Conservation (phyloP, 1,140 invertebrate species). For the Saxidomus purpurata region DNA sequence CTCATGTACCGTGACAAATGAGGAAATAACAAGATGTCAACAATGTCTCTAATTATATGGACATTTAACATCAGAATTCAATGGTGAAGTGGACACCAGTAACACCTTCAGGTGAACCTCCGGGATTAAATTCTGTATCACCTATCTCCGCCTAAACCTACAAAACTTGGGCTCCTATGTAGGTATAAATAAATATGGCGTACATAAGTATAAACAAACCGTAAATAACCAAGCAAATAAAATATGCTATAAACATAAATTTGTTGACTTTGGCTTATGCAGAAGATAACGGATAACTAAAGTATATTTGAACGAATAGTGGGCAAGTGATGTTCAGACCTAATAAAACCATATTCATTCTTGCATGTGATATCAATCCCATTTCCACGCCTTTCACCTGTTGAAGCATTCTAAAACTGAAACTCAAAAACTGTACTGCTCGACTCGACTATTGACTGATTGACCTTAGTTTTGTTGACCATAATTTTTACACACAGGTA, state of each 20-base stretch:
- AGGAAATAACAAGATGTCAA: too few species aligned
- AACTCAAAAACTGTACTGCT: too few species aligned
- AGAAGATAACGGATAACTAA: neutral
- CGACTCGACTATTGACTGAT: too few species aligned
- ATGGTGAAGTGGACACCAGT: neutral
- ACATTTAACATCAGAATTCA: neutral
- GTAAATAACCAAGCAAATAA: constrained; percentile 29
- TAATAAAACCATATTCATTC: neutral
- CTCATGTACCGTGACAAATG: too few species aligned
- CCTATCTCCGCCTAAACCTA: neutral
- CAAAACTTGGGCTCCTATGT: neutral
- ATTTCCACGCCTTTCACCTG: too few species aligned
- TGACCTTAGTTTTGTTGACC: too few species aligned
- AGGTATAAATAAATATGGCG: neutral
- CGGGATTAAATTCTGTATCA: neutral
- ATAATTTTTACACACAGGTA: too few species aligned
- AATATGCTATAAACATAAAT: constrained; percentile 9
- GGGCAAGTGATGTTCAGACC: neutral
- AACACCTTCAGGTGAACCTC: neutral
- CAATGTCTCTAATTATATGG: neutral
- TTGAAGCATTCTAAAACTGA: too few species aligned
- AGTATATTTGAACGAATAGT: neutral
- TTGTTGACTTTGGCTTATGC: constrained; percentile 16
- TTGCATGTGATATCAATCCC: neutral
- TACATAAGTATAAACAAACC: constrained; percentile 7